phyloP scores from a whole-genome alignment of 2,888 invertebrate species.

The Cataglyphis albicans region DNA sequence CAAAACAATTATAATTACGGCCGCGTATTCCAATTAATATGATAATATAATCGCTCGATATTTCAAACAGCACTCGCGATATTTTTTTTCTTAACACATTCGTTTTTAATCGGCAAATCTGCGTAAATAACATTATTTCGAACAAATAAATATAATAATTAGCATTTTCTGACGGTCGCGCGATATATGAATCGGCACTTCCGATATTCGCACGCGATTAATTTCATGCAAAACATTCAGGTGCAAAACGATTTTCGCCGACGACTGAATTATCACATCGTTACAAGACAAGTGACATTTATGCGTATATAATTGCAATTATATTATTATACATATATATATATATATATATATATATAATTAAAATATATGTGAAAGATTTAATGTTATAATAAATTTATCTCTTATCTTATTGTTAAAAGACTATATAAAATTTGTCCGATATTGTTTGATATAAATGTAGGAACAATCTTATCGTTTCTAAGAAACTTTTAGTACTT shows the following conservation, averaged over 20 bases:
- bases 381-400: not conserved
- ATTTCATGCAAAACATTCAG: not conserved
- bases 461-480: slow-evolving; percentile 24
- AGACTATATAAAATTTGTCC: not conserved
- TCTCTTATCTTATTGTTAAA: not conserved
- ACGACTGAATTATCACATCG: not conserved
- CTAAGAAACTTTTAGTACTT: not conserved
- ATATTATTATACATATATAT: not conserved
- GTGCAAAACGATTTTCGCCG: slow-evolving; percentile 1
- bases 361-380: not conserved
- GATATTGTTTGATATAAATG: not conserved
- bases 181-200: slow-evolving; percentile 13
- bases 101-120: not conserved
- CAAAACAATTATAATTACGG: slow-evolving; percentile 4
- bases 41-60: not conserved
- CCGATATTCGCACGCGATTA: slow-evolving; percentile 2
- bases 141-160: not conserved
- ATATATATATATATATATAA: not conserved
- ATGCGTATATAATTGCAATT: not conserved
- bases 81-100: not conserved
- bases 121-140: not conserved
- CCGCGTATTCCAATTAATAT: not conserved
- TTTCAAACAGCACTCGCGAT: not conserved
- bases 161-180: not conserved
- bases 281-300: not conserved